These are phyloP conservation scores for Otolemur garnettii DNA, from an alignment of 2,113 vertebrate genomes.

Conservation along the genomic window DNA sequence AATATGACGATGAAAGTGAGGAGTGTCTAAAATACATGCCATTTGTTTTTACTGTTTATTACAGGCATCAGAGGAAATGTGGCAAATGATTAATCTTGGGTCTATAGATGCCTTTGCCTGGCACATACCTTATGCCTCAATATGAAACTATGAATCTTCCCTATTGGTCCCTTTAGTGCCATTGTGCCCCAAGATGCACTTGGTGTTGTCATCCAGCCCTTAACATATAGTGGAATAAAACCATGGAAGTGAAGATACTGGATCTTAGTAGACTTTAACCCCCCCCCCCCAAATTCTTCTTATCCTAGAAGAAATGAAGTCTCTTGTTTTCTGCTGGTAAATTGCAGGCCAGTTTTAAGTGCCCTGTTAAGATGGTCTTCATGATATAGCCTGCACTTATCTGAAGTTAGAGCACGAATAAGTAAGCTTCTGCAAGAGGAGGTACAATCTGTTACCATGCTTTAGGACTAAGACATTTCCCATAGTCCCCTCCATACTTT, in stretches of 20 bases:
- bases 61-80: constrained; percentile 41
- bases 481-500: accelerated
- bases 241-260: background rate
- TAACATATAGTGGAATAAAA: constrained; percentile 67
- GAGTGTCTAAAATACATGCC: background rate
- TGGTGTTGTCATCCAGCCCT: constrained; percentile 17
- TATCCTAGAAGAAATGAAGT: background rate
- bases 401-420: constrained; percentile 13
- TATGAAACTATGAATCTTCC: constrained; percentile 51
- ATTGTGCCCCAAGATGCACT: constrained; percentile 46
- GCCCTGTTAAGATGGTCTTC: background rate
- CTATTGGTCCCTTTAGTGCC: constrained; percentile 55
- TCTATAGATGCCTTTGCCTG: constrained; percentile 38
- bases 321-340: constrained; percentile 43
- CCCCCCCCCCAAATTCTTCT: constrained; percentile 35
- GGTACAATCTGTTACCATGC: background rate
- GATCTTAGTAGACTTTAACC: constrained; percentile 33
- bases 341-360: constrained; percentile 1
- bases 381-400: background rate
- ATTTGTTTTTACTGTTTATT: constrained; percentile 56
- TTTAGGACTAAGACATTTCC: constrained; percentile 29
- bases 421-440: background rate
- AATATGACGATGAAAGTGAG: background rate
- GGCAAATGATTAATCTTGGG: constrained; percentile 57
- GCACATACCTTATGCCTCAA: background rate